Base-by-base conservation (phyloP, 2,797 vertebrate genomes). In the Coracias cyanogaster region DNA sequence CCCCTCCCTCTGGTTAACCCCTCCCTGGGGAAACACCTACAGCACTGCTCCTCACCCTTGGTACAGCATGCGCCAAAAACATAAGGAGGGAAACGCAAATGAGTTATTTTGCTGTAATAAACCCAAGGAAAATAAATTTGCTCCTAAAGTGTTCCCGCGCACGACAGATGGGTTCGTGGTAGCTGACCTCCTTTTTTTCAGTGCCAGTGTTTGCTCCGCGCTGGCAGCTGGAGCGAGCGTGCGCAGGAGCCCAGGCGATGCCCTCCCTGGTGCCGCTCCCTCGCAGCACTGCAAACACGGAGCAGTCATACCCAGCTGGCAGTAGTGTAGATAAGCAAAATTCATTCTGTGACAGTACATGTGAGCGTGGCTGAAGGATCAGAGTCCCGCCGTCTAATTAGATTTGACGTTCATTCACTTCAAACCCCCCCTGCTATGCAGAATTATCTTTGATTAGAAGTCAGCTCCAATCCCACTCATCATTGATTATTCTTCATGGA, bases 151-250 rank as follows among this genome's bases (percentile, higher is more conserved):
- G 79, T 82, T 94, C 82, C 60, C 0, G 1, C 13, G 26, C 31
- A 74, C 0, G 2, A 86, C 93, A 97, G 84, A 94, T 88, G 94
- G 92, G 91, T 55, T 90, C 0, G 0, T 81, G 51, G 89, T 80
- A 81, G 85, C 76, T 93, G 93, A 94, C 90, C 94, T 95, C 61
- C 25, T 95, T 97, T 95, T 84, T 61, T 43, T n/a, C 84, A 62
- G 25, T 55, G 83, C 46, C 77, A 82, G 17, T 62, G 45, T 88
- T 95, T 55, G 61, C 83, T 92, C 73, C 7, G 18, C 2, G 7
- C 22, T 46, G 66, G 74, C 72, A 73, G 66, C 83, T 88, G 73
- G 51, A 74, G 49, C 0, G 5, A 67, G 58, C 8, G 20, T 35
- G 61, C 3, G 3, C 72, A 81, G 4, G 10, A 92, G 54, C 62